phyloP scores from a whole-genome alignment of 2,888 invertebrate genomes.

The Xestobium rufovillosum region DNA sequence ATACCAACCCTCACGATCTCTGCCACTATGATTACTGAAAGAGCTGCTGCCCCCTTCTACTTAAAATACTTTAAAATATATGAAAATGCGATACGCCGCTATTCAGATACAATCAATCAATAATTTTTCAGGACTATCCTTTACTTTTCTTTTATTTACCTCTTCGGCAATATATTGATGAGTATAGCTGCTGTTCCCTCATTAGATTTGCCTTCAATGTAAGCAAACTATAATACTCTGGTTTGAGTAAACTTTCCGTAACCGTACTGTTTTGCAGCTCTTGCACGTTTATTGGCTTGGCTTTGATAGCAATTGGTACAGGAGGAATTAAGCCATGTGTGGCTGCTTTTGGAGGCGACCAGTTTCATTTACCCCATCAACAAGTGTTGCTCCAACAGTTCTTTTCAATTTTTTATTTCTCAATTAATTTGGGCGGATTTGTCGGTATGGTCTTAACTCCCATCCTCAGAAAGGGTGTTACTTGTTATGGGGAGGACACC shows the following conservation, averaged over 20 bases:
- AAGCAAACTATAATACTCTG: constrained; percentile 32
- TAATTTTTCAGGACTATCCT: constrained; percentile 65
- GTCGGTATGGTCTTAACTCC: constrained; percentile 66
- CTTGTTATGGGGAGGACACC: constrained; percentile 60
- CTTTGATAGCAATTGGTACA: constrained; percentile 65
- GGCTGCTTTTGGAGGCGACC: constrained; percentile 80
- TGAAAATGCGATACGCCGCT: neutral
- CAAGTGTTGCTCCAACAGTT: constrained; percentile 60
- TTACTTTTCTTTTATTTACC: constrained; percentile 66
- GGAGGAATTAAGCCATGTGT: constrained; percentile 86
- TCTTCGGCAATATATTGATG: constrained; percentile 60
- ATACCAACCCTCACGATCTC: too few relatives aligned
- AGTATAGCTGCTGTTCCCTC: constrained; percentile 55
- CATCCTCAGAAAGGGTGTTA: constrained; percentile 55
- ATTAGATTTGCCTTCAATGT: constrained; percentile 51
- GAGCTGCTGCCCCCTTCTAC: too few relatives aligned
- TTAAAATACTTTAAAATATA: neutral
- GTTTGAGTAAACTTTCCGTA: neutral
- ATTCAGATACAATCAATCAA: too few relatives aligned
- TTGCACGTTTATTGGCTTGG: constrained; percentile 50
- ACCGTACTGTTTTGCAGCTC: constrained; percentile 38
- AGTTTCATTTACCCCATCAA: constrained; percentile 64
- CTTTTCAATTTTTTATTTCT: constrained; percentile 78
- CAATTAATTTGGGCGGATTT: constrained; percentile 64
- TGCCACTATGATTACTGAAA: too few relatives aligned